A percentile compares a stretch with the other conserved stretches of the same genome.
phyloP scores from a whole-genome alignment of 1,140 invertebrate species.

The Berghia stephanieae region DNA sequence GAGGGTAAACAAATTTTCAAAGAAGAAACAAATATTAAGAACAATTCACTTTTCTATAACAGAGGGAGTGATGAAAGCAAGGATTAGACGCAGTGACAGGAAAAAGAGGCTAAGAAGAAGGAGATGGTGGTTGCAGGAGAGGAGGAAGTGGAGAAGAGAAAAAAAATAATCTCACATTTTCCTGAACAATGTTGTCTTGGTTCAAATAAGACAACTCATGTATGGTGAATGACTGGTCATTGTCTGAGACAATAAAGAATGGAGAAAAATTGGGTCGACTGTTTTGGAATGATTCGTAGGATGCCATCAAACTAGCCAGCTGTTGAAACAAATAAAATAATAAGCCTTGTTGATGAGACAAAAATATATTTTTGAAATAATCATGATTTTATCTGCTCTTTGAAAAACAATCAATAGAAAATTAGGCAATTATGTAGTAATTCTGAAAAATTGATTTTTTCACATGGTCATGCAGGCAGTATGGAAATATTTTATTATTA shows the following conservation, averaged over 20 bases:
- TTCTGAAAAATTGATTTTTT: too few relatives aligned
- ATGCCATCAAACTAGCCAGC: constrained; percentile 35
- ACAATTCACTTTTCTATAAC: neutral
- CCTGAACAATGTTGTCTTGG: neutral
- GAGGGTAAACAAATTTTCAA: neutral
- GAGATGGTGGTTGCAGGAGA: too few relatives aligned
- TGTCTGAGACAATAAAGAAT: constrained; percentile 45
- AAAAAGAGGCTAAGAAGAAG: too few relatives aligned
- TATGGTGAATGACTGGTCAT: constrained; percentile 38
- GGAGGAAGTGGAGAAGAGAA: too few relatives aligned
- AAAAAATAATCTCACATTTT: constrained; percentile 60
- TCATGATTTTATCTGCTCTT: neutral
- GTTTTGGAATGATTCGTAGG: constrained; percentile 49
- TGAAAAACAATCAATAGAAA: neutral
- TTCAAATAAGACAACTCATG: constrained; percentile 31
- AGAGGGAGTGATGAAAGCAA: too few relatives aligned
- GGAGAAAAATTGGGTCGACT: constrained; percentile 27
- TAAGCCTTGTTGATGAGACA: neutral
- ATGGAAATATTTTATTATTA: too few relatives aligned
- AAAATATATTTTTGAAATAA: neutral
- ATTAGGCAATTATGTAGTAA: too few relatives aligned
- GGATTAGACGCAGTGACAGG: too few relatives aligned
- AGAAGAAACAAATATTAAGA: neutral
- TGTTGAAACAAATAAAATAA: constrained; percentile 31
- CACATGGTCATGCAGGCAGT: too few relatives aligned